These are phyloP conservation scores for Anseranas semipalmata DNA, from an alignment of 2,113 vertebrate species.

Conservation along the genomic window DNA sequence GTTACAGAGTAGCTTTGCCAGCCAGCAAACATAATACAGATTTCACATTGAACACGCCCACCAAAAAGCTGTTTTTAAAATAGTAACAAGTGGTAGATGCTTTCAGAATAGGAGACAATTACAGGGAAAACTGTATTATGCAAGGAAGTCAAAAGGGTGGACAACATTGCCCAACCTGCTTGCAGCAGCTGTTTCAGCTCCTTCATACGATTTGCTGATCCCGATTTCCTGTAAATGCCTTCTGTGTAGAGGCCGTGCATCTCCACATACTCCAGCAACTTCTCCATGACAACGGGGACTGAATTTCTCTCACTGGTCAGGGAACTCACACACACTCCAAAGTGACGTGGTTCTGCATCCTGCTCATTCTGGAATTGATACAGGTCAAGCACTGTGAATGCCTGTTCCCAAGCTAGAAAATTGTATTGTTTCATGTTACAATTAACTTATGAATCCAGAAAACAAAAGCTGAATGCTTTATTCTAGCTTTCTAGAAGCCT, in stretches of 20 bases:
- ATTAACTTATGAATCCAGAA: neutral
- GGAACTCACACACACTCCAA: constrained; percentile 84
- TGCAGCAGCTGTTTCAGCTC: constrained; percentile 91
- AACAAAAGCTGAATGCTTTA: neutral
- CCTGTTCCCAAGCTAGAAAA: neutral
- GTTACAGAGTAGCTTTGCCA: neutral
- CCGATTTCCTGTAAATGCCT: constrained; percentile 97
- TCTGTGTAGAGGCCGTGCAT: constrained; percentile 96
- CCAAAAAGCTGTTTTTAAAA: neutral
- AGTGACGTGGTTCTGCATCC: constrained; percentile 82
- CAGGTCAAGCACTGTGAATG: neutral
- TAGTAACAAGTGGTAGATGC: neutral
- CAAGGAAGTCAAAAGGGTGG: neutral
- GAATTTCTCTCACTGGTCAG: constrained; percentile 87
- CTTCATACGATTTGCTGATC: constrained; percentile 93
- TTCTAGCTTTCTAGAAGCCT: neutral
- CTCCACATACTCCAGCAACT: constrained; percentile 94
- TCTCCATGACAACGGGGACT: constrained; percentile 91
- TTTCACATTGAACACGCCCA: neutral
- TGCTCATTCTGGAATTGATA: constrained; percentile 68
- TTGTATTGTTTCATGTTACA: neutral
- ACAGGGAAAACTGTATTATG: neutral
- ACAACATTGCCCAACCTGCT: constrained; percentile 73
- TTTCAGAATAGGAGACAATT: neutral
- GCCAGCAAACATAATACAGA: neutral